These are phyloP conservation scores for Actinernus sp. DNA, from an alignment of 92 coral and sea anemone species.

Conservation along the genomic window DNA sequence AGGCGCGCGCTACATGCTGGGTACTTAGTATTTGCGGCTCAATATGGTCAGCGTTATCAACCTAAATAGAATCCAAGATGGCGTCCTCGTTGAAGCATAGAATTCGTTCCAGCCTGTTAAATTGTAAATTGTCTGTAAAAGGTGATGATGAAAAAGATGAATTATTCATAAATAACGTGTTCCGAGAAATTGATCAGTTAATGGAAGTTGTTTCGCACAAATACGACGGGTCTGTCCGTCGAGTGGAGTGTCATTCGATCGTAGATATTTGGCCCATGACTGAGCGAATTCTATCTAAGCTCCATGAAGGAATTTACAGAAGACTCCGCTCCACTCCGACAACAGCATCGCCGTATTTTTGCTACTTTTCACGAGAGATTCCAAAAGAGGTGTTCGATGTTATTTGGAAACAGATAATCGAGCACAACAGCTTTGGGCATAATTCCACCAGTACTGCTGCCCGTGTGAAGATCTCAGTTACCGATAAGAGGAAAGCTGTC, in stretches of 20 bases:
- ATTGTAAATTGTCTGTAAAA: slow-evolving; percentile 3
- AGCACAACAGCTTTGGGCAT: slow-evolving; percentile 21
- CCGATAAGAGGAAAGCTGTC: slow-evolving; percentile 10
- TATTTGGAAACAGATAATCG: not conserved
- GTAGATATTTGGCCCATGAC: slow-evolving; percentile 27
- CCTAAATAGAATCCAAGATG: not conserved
- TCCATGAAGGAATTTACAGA: slow-evolving; percentile 8
- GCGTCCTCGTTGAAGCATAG: slow-evolving; percentile 1
- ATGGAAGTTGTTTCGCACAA: not conserved
- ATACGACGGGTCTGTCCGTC: slow-evolving; percentile 7
- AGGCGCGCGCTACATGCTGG: too few relatives aligned
- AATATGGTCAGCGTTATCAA: too few relatives aligned
- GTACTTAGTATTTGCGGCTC: too few relatives aligned
- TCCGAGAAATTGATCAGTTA: not conserved
- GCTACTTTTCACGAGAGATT: not conserved
- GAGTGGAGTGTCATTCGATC: slow-evolving; percentile 1
- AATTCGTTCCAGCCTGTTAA: not conserved
- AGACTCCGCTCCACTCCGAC: slow-evolving; percentile 18
- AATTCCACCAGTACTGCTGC: not conserved
- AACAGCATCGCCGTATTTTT: slow-evolving; percentile 9
- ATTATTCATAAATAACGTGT: slow-evolving; percentile 13
- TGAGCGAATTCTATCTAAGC: slow-evolving; percentile 11
- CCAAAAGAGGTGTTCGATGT: slow-evolving; percentile 12
- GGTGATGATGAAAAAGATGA: slow-evolving; percentile 2
- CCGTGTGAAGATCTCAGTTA: not conserved